Evolutionary conservation across 2,113 vertebrate genomes (phyloP).

Genomic region (Phalacrocorax brasilianus): DNA sequence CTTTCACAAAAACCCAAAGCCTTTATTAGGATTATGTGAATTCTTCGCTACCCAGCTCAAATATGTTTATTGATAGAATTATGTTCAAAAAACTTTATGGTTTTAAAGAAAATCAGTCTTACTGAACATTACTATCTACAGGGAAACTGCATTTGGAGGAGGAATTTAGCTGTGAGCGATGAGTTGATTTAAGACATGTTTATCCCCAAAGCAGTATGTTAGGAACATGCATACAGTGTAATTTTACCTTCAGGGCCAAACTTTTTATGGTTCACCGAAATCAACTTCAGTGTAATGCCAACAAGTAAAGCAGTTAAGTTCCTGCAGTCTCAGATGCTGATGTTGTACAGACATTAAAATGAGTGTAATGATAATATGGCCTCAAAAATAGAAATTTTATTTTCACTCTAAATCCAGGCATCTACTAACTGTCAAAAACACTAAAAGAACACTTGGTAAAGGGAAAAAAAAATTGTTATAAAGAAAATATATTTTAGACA

Average conservation of each 20-base stretch:
- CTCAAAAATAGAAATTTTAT: neutral
- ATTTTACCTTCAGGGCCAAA: constrained; percentile 80
- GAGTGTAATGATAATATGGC: neutral
- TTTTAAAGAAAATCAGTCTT: constrained; percentile 48
- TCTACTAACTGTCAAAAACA: neutral
- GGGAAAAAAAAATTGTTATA: neutral
- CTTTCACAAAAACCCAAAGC: neutral
- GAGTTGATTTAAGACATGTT: constrained; percentile 85
- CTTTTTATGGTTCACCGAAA: constrained; percentile 81
- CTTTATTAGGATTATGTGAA: neutral
- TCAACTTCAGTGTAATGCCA: constrained; percentile 48
- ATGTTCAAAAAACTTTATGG: neutral
- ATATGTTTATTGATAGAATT: neutral
- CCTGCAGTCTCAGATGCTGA: constrained; percentile 26
- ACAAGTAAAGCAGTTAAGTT: constrained; percentile 26
- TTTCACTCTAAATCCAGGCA: neutral
- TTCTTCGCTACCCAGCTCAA: neutral
- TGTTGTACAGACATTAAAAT: neutral
- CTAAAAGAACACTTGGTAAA: neutral
- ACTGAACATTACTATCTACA: constrained; percentile 60
- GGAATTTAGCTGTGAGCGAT: constrained; percentile 77
- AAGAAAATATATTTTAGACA: neutral
- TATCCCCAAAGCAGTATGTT: constrained; percentile 82
- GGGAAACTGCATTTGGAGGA: constrained; percentile 60
- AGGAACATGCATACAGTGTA: constrained; percentile 79